A percentile compares a stretch with the other conserved stretches of the same genome.
phyloP scores from a whole-genome alignment of 2,888 invertebrate genomes.

The Pristionchus fissidentatus region DNA sequence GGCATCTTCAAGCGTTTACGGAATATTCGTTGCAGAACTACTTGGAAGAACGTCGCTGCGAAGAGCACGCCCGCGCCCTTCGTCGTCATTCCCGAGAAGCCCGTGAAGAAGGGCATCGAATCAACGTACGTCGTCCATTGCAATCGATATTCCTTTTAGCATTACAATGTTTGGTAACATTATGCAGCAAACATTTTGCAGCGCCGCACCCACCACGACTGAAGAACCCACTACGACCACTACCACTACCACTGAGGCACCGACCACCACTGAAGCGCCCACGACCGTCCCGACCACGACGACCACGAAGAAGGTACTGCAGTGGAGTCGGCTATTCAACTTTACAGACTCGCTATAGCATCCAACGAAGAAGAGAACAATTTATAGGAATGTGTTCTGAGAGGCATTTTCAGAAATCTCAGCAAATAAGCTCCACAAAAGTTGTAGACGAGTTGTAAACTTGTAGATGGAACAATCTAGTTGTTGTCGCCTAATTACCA shows the following conservation, averaged over 20 bases:
- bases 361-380: too few species aligned
- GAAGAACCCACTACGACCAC: constrained; percentile 51
- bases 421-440: too few species aligned
- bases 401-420: too few species aligned
- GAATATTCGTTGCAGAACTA: constrained; percentile 9
- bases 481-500: too few species aligned
- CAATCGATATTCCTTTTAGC: neutral
- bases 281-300: constrained; percentile 51
- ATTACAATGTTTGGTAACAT: neutral
- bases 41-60: constrained; percentile 31
- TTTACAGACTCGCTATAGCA: too few species aligned
- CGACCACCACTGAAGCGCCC: constrained; percentile 51
- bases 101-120: constrained; percentile 26
- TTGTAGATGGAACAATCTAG: too few species aligned
- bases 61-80: constrained; percentile 32
- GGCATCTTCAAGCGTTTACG: neutral
- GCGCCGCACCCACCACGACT: constrained; percentile 18
- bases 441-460: too few species aligned
- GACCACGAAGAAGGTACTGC: constrained; percentile 53
- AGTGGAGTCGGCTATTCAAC: too few species aligned
- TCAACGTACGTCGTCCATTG: neutral
- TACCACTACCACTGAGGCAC: constrained; percentile 50
- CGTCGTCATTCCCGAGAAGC: constrained; percentile 13
- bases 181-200: neutral
- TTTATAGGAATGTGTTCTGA: too few species aligned